phyloP scores from a whole-genome alignment of 1,140 invertebrate genomes.

The Melitaea cinxia region DNA sequence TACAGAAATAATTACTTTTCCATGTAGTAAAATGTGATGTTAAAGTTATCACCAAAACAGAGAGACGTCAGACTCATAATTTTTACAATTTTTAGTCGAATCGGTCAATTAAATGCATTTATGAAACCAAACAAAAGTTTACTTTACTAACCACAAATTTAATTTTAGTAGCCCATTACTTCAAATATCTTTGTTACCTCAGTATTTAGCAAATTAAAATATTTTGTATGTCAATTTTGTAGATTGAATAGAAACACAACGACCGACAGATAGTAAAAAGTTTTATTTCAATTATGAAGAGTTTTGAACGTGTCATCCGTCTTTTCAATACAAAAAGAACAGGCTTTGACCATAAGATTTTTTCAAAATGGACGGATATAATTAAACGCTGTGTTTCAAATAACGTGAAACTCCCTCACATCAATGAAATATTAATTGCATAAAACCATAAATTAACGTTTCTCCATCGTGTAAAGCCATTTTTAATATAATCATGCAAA shows the following conservation, averaged over 20 bases:
- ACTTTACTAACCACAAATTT: too few species aligned
- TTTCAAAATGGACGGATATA: conserved; percentile 33
- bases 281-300: too few species aligned
- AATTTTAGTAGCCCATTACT: too few species aligned
- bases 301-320: too few species aligned
- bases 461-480: neutral
- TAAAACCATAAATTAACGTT: neutral
- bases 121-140: too few species aligned
- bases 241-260: too few species aligned
- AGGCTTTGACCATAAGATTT: neutral
- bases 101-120: neutral
- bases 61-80: neutral
- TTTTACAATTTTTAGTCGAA: neutral
- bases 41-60: neutral
- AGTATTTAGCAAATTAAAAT: too few species aligned
- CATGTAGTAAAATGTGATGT: neutral
- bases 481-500: neutral
- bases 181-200: too few species aligned
- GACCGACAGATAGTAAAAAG: too few species aligned
- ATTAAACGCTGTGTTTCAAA: conserved; percentile 5
- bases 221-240: too few species aligned
- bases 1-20: neutral
- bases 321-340: neutral
- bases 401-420: neutral
- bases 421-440: neutral